Conservation (phyloP, 2,888 invertebrate species). For the Pardosa pseudoannulata region DNA sequence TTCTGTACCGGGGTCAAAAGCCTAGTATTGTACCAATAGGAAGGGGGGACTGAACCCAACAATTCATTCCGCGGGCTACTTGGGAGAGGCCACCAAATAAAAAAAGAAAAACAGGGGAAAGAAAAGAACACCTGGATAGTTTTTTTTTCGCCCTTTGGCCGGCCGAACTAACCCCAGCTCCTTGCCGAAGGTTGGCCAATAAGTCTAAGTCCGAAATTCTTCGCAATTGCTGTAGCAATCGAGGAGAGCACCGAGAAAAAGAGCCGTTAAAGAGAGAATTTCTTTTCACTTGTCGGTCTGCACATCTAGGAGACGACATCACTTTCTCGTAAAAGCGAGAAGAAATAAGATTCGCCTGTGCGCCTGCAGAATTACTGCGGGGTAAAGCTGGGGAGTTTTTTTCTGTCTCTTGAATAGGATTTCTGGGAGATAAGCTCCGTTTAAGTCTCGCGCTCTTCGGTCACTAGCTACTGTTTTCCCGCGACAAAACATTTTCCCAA, state of each 20-base stretch:
- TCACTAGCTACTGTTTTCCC: conserved; percentile 23
- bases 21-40: not conserved
- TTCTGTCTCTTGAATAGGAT: conserved; percentile 22
- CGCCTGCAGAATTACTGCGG: conserved; percentile 25
- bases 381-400: not conserved
- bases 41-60: not conserved
- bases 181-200: conserved; percentile 39
- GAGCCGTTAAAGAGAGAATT: conserved; percentile 50
- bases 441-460: conserved; percentile 27
- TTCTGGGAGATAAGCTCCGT: conserved; percentile 19
- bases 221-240: conserved; percentile 54
- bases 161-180: conserved; percentile 11
- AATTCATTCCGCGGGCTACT: conserved; percentile 7
- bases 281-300: conserved; percentile 45
- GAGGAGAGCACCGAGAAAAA: conserved; percentile 13
- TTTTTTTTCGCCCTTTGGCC: conserved; percentile 20
- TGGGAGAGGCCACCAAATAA: not conserved
- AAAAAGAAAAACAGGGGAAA: conserved; percentile 1
- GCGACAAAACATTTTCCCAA: conserved; percentile 27
- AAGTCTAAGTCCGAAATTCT: conserved; percentile 35
- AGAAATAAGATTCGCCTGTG: conserved; percentile 36
- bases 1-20: not conserved
- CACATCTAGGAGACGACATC: conserved; percentile 36
- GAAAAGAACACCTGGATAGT: conserved; percentile 30
- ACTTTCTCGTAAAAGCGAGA: conserved; percentile 49